These are phyloP conservation scores for Nemurella pictetii DNA, from an alignment of 2,888 invertebrate genomes.

Conservation along the genomic window DNA sequence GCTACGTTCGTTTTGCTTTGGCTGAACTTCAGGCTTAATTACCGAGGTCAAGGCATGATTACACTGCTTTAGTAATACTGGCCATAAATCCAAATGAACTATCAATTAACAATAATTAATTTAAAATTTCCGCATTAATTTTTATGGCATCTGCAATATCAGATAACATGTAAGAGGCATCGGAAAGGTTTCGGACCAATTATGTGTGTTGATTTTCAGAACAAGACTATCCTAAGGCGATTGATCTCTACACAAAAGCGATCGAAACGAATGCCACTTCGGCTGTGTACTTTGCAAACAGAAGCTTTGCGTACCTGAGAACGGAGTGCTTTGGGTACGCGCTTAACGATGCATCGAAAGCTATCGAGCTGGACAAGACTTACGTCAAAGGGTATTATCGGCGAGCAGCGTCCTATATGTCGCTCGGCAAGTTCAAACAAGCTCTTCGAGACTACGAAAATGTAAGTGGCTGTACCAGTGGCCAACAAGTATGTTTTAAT, in stretches of 20 bases:
- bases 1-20: neutral
- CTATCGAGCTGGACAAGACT: slow-evolving; percentile 84
- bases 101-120: neutral
- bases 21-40: neutral
- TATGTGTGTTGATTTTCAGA: slow-evolving; percentile 62
- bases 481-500: neutral
- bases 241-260: slow-evolving; percentile 71
- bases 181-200: neutral
- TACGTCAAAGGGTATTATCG: slow-evolving; percentile 98
- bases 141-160: slow-evolving; percentile 8
- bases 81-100: too few species aligned
- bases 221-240: slow-evolving; percentile 87
- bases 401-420: slow-evolving; percentile 95
- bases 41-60: slow-evolving; percentile 2
- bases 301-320: slow-evolving; percentile 92
- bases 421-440: slow-evolving; percentile 94
- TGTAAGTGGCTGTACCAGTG: slow-evolving; percentile 59
- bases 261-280: slow-evolving; percentile 71
- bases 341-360: slow-evolving; percentile 85
- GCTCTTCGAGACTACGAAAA: slow-evolving; percentile 97
- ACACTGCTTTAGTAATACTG: slow-evolving; percentile 21
- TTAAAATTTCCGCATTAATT: neutral
- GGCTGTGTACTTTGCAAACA: slow-evolving; percentile 90
- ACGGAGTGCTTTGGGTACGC: slow-evolving; percentile 96
- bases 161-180: neutral